Base-by-base conservation (phyloP, 2,113 vertebrate genomes). In the Heterotis niloticus region DNA sequence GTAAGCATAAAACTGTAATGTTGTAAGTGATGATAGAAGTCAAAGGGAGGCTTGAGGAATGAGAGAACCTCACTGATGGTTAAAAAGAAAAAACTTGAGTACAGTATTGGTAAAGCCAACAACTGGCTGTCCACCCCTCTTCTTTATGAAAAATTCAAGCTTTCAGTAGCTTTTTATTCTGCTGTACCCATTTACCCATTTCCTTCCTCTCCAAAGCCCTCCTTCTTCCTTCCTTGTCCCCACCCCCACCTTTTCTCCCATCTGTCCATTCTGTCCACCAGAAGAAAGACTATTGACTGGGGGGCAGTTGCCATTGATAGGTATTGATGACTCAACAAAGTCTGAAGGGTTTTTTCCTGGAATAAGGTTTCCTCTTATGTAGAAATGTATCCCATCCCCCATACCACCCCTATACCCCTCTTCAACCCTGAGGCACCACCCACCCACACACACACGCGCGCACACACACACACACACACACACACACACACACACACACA, bases 291-390 rank as follows among this genome's bases (percentile, higher is more conserved):
- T 90, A 91, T 90, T 87, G 82, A 88, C 88, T 88, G 86, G 83
- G 23, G 64, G 86, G 34, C 89, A 88, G 82, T 85, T 76, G 67
- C 86, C 92, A 94, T 92, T 91, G 92, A 93, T 91, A 81, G 81
- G 91, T 92, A 94, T 94, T 92, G 91, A 94, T 95, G 85, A 92
- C 92, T 94, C 92, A 89, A 88, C 88, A 86, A 90, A 82, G 87
- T 88, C 92, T 91, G 93, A 93, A 92, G 90, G 92, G 91, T 89
- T 90, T 87, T 85, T 88, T 75, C 34, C 18, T 75, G 16, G 34
- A 51, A 54, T 56, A 90, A 84, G 86, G 87, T 80, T 83, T 79
- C 84, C 78, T 62, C 23, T 59, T 74, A 17, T 14, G 52, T 17
- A 57, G 76, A 87, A 84, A 78, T 75, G 81, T 74, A 78, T 84